phyloP scores from a whole-genome alignment of 1,140 invertebrate species.

The Ips nitidus region DNA sequence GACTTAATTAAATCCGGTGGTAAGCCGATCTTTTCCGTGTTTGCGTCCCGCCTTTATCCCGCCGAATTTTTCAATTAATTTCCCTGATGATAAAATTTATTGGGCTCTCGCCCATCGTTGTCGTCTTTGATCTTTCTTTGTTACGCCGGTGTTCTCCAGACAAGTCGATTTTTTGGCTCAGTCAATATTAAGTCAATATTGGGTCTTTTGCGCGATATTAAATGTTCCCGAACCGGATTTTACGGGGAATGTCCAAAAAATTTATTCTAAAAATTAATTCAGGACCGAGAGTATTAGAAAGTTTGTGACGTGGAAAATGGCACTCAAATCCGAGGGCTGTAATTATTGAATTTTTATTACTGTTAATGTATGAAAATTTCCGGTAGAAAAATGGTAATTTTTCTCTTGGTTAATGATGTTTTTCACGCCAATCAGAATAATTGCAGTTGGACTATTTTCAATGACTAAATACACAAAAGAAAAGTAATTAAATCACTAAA shows the following conservation, averaged over 20 bases:
- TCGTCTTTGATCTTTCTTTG: constrained; percentile 27
- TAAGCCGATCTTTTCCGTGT: constrained; percentile 21
- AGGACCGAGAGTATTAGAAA: constrained; percentile 22
- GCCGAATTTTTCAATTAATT: constrained; percentile 32
- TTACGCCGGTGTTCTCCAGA: constrained; percentile 5
- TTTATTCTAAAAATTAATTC: constrained; percentile 26
- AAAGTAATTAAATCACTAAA: too few relatives aligned
- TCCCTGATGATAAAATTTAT: constrained; percentile 31
- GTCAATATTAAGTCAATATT: constrained; percentile 21
- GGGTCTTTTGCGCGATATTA: constrained; percentile 11
- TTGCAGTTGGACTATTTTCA: too few relatives aligned
- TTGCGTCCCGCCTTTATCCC: constrained; percentile 8
- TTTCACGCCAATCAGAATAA: background rate
- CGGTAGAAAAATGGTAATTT: constrained; percentile 20
- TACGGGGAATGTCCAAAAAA: constrained; percentile 11
- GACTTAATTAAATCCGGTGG: constrained; percentile 20
- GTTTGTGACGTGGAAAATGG: constrained; percentile 15
- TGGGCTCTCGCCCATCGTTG: constrained; percentile 21
- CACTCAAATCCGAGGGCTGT: constrained; percentile 10
- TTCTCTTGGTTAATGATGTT: constrained; percentile 7
- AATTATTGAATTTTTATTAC: constrained; percentile 25
- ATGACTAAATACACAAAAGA: too few relatives aligned
- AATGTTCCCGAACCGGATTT: background rate
- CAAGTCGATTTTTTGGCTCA: constrained; percentile 16
- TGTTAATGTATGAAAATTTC: constrained; percentile 22